These are phyloP conservation scores for Aulostomus chinensis DNA, from an alignment of 2,797 vertebrate genomes.

Conservation along the genomic window DNA sequence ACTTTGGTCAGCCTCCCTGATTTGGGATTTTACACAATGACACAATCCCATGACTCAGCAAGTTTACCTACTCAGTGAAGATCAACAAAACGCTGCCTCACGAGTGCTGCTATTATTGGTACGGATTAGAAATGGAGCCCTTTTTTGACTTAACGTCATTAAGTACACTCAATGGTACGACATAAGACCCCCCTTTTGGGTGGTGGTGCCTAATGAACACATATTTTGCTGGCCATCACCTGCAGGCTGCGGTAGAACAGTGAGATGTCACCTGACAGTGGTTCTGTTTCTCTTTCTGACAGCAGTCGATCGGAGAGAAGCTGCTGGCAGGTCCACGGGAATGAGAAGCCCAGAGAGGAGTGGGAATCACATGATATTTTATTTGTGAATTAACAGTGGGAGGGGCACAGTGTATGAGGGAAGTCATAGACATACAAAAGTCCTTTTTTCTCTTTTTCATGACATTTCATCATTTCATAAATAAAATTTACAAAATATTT, in stretches of 20 bases:
- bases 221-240: too few species aligned
- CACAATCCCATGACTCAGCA: constrained; percentile 22
- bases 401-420: constrained; percentile 72
- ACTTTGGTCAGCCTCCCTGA: constrained; percentile 25
- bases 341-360: not conserved
- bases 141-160: too few species aligned
- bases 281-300: too few species aligned
- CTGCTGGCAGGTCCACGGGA: too few species aligned
- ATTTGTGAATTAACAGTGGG: constrained; percentile 76
- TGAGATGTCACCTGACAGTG: too few species aligned
- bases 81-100: not conserved
- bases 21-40: constrained; percentile 35
- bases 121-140: too few species aligned
- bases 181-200: too few species aligned
- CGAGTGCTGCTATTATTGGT: not conserved
- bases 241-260: too few species aligned
- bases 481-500: constrained; percentile 80
- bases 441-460: constrained; percentile 61
- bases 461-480: constrained; percentile 73
- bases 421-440: constrained; percentile 75
- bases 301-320: too few species aligned
- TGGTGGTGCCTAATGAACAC: too few species aligned
- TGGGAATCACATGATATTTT: constrained; percentile 76
- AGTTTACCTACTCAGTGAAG: not conserved
- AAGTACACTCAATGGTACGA: too few species aligned